Conservation (phyloP, 2,113 vertebrate genomes). For the Protobothrops mucrosquamatus region DNA sequence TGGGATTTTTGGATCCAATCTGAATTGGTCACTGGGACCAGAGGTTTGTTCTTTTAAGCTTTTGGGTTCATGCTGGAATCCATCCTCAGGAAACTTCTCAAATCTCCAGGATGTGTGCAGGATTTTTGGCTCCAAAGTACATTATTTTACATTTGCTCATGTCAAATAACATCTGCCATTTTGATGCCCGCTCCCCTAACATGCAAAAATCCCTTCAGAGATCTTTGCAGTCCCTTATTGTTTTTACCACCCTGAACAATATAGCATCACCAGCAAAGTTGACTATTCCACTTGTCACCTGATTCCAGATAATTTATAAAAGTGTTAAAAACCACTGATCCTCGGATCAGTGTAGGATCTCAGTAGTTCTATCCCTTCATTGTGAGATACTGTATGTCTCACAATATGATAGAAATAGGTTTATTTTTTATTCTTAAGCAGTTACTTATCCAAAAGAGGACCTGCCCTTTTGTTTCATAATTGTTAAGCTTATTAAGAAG, state of each 20-base stretch:
- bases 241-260: background rate
- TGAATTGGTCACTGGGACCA: background rate
- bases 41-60: background rate
- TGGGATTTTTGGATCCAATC: background rate
- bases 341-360: background rate
- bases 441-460: background rate
- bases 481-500: background rate
- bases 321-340: background rate
- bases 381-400: background rate
- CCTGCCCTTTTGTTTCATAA: background rate
- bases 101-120: background rate
- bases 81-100: background rate
- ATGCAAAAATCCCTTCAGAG: background rate
- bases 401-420: background rate
- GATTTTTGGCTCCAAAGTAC: background rate
- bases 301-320: background rate
- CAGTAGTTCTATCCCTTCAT: background rate
- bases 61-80: background rate
- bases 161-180: background rate
- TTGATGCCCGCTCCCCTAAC: background rate
- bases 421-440: background rate
- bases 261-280: background rate
- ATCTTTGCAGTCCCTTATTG: background rate
- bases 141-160: background rate
- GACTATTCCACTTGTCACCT: background rate